phyloP scores from a whole-genome alignment of 37 sponge, comb jelly and placozoan genomes.

The Beroe forskalii region DNA sequence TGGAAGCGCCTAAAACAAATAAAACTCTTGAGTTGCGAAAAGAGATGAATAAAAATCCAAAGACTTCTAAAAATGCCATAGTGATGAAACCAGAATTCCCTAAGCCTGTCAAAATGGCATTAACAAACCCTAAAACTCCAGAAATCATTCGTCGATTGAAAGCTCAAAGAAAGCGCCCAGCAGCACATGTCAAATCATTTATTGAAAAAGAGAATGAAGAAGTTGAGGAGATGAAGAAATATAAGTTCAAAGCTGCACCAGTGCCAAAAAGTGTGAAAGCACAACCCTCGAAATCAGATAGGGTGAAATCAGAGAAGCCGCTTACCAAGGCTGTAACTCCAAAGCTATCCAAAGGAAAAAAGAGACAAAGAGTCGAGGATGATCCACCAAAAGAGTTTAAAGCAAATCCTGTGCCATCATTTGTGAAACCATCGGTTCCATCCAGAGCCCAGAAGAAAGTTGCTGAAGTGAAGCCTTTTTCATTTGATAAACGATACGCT shows the following conservation, averaged over 20 bases:
- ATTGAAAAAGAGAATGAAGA: conserved; percentile 44
- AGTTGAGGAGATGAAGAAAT: conserved; percentile 21
- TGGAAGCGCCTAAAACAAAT: neutral
- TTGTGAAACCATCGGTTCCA: neutral
- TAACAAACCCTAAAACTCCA: conserved; percentile 47
- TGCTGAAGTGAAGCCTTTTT: conserved; percentile 8
- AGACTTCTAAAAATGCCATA: neutral
- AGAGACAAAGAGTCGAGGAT: neutral
- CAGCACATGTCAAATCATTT: neutral
- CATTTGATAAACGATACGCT: conserved; percentile 2
- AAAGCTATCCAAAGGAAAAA: conserved; percentile 13
- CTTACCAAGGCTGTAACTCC: conserved; percentile 28
- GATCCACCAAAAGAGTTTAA: conserved; percentile 41
- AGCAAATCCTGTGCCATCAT: conserved; percentile 25
- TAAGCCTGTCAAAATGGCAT: conserved; percentile 24
- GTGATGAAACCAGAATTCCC: conserved; percentile 32
- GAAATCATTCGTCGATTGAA: conserved; percentile 27
- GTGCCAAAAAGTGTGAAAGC: conserved; percentile 28
- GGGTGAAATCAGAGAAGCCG: conserved; percentile 38
- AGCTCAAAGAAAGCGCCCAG: conserved; percentile 1
- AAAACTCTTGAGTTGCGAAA: conserved; percentile 26
- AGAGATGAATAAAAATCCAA: neutral
- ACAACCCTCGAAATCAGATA: neutral
- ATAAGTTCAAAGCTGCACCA: conserved; percentile 60
- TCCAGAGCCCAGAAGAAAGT: neutral